phyloP scores from a whole-genome alignment of 2,113 vertebrate genomes.

The Gobiocypris rarus region DNA sequence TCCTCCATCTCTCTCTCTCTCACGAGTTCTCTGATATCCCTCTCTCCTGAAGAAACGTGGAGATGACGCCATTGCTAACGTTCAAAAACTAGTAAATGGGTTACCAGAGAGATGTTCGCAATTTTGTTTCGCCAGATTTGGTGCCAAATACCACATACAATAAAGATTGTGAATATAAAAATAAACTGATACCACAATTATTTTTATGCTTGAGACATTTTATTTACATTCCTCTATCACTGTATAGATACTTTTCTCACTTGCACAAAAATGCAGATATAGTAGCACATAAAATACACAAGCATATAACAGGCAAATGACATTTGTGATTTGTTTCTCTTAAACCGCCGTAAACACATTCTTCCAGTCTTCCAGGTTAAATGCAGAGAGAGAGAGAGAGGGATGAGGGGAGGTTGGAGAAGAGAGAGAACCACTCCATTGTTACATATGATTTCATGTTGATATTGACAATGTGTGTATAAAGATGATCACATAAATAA shows the following conservation, averaged over 20 bases:
- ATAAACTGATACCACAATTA: constrained; percentile 66
- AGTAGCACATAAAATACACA: constrained; percentile 35
- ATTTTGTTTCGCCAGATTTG: constrained; percentile 45
- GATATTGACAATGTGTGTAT: constrained; percentile 61
- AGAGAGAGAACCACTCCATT: constrained; percentile 72
- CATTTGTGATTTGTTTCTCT: constrained; percentile 35
- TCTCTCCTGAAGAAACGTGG: constrained; percentile 54
- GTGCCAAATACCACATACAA: constrained; percentile 65
- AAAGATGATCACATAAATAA: constrained; percentile 40
- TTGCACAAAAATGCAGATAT: constrained; percentile 51
- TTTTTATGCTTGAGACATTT: constrained; percentile 59
- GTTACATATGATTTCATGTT: constrained; percentile 68
- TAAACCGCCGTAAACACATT: constrained; percentile 34
- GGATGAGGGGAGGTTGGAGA: constrained; percentile 60
- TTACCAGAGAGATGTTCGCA: constrained; percentile 49
- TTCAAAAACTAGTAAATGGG: constrained; percentile 8
- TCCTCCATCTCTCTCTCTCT: constrained; percentile 61
- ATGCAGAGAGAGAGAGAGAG: constrained; percentile 48
- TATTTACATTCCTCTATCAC: constrained; percentile 39
- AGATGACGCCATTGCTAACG: constrained; percentile 21
- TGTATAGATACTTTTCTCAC: constrained; percentile 18
- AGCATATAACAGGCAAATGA: constrained; percentile 17
- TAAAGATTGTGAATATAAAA: not conserved
- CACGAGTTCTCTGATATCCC: constrained; percentile 49
- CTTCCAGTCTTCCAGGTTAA: constrained; percentile 76